Percentiles rank a stretch among this genome's conserved stretches.
phyloP scores from a whole-genome alignment of 2,113 vertebrate genomes.

The Lophura nycthemera region DNA sequence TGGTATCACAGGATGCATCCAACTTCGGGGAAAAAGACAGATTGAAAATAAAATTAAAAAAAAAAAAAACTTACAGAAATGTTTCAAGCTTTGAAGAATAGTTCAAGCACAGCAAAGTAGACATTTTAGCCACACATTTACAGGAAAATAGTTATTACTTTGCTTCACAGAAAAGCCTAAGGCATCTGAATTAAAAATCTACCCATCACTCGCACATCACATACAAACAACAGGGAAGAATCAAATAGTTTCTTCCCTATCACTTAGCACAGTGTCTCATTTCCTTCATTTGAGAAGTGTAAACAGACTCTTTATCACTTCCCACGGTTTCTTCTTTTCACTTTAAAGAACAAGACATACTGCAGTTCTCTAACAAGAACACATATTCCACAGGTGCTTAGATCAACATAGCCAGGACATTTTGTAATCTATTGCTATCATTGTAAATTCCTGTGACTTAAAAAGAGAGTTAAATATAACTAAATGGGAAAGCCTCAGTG shows the following conservation, averaged over 20 bases:
- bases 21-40: background rate
- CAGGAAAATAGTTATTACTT: background rate
- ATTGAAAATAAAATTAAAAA: background rate
- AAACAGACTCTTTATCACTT: background rate
- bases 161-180: background rate
- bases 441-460: background rate
- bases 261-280: background rate
- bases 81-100: background rate
- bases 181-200: background rate
- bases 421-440: background rate
- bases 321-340: background rate
- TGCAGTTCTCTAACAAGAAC: background rate
- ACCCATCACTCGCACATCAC: no score
- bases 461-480: background rate
- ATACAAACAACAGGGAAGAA: background rate
- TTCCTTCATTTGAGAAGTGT: background rate
- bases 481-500: background rate
- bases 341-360: background rate
- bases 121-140: background rate
- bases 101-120: background rate
- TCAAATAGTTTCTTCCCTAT: background rate
- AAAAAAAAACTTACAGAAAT: background rate
- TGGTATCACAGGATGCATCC: background rate
- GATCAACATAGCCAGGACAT: background rate
- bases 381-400: background rate